These are phyloP conservation scores for Saguinus imperator DNA, from an alignment of 2,113 vertebrate species.

Conservation along the genomic window DNA sequence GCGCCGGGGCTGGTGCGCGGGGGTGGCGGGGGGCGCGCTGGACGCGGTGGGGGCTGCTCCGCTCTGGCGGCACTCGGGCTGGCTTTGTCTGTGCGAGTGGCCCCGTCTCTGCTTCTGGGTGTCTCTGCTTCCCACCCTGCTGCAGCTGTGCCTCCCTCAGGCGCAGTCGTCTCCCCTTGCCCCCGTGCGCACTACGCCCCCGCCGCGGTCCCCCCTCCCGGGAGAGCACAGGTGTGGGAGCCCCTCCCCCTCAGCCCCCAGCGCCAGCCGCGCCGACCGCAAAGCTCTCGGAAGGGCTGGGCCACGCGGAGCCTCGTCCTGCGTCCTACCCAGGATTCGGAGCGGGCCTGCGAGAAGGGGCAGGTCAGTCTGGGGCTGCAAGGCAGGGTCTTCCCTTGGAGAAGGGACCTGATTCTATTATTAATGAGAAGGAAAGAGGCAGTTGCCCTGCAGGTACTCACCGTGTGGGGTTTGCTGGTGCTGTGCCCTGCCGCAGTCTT, in stretches of 20 bases:
- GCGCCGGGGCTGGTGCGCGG: rapidly evolving
- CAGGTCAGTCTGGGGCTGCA: background rate
- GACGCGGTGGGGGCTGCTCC: background rate
- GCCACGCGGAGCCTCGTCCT: background rate
- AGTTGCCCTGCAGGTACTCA: background rate
- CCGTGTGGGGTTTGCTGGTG: background rate
- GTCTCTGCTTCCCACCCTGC: conserved; percentile 47
- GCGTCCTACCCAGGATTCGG: background rate
- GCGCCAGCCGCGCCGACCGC: background rate
- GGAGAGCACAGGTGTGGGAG: background rate
- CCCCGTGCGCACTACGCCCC: background rate
- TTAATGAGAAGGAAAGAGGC: background rate
- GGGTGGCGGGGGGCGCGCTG: conserved; percentile 23
- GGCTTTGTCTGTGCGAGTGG: background rate
- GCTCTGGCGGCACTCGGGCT: background rate
- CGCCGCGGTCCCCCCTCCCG: rapidly evolving
- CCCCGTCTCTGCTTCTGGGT: background rate
- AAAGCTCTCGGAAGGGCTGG: background rate
- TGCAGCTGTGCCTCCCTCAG: background rate
- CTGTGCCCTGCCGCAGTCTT: background rate
- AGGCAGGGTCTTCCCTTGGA: background rate
- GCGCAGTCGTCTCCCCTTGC: background rate
- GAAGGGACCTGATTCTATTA: background rate
- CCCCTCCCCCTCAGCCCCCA: background rate
- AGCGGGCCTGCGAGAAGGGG: background rate